Evolutionary conservation across 37 sponge, comb jelly and placozoan species (phyloP).

Genomic region (Petrosia ficiformis): DNA sequence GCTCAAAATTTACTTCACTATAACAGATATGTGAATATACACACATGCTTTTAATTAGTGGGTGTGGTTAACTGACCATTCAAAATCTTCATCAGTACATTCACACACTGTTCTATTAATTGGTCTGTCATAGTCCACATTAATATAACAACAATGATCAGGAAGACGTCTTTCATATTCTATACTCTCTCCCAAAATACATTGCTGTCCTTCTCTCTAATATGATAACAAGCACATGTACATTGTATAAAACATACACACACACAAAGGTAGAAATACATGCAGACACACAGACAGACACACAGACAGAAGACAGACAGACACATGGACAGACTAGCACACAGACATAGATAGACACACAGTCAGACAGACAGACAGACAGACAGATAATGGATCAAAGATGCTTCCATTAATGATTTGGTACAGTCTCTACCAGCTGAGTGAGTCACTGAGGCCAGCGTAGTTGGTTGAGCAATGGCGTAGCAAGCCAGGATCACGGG

Average conservation of each 20-base stretch:
- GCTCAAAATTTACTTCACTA: not conserved
- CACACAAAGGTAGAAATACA: not conserved
- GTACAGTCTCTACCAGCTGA: too few relatives aligned
- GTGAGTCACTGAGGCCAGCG: not conserved
- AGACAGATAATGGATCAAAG: too few relatives aligned
- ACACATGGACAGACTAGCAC: too few relatives aligned
- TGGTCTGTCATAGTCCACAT: slow-evolving; percentile 9
- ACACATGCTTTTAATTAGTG: not conserved
- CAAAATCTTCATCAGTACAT: slow-evolving; percentile 24
- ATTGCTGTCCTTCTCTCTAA: not conserved
- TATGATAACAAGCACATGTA: not conserved
- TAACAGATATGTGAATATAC: not conserved
- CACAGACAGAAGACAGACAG: too few relatives aligned
- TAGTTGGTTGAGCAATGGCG: too few relatives aligned
- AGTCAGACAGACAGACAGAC: too few relatives aligned
- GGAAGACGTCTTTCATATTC: slow-evolving; percentile 10
- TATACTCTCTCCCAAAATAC: slow-evolving; percentile 14
- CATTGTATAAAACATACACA: not conserved
- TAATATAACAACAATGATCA: slow-evolving; percentile 17
- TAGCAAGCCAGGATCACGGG: too few relatives aligned
- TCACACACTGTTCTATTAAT: not conserved
- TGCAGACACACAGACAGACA: too few relatives aligned
- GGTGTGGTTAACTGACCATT: slow-evolving; percentile 5
- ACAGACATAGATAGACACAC: too few relatives aligned
- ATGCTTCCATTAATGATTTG: too few relatives aligned